phyloP scores from a whole-genome alignment of 2,797 vertebrate species.

The Poecile montanus region DNA sequence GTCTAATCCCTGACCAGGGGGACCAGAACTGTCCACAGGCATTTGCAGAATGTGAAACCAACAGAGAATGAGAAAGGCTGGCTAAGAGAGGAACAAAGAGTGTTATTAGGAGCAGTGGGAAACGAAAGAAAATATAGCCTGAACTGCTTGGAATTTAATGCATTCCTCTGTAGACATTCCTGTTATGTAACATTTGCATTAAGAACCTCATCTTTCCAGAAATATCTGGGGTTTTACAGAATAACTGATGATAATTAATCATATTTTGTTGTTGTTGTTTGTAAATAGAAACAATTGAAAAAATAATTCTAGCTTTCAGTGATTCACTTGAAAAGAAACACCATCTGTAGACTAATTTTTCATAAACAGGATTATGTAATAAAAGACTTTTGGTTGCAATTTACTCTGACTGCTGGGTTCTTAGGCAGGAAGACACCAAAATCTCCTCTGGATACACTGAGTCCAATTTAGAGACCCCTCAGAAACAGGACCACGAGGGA shows the following conservation, averaged over 20 bases:
- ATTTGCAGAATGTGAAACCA: conserved; percentile 8
- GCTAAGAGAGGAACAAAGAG: conserved; percentile 17
- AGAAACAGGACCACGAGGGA: neutral
- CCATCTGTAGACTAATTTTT: neutral
- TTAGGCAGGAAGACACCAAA: neutral
- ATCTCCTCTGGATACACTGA: neutral
- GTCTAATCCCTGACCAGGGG: conserved; percentile 25
- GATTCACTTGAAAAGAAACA: neutral
- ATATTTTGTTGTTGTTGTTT: neutral
- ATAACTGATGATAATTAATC: neutral
- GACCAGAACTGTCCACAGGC: conserved; percentile 21
- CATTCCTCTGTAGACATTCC: neutral
- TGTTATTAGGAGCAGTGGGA: conserved; percentile 55
- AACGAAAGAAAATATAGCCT: neutral
- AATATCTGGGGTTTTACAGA: neutral
- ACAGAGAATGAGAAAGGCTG: conserved; percentile 20
- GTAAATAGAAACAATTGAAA: neutral
- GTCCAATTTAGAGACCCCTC: neutral
- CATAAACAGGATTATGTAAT: neutral
- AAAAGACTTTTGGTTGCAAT: neutral
- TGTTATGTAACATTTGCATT: conserved; percentile 1
- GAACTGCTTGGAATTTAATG: neutral
- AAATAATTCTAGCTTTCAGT: neutral
- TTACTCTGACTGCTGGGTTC: neutral
- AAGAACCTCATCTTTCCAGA: neutral